Percentiles rank a stretch among this genome's conserved stretches.
Conservation (phyloP, 2,888 invertebrate species). For the Drosophila putrida region DNA sequence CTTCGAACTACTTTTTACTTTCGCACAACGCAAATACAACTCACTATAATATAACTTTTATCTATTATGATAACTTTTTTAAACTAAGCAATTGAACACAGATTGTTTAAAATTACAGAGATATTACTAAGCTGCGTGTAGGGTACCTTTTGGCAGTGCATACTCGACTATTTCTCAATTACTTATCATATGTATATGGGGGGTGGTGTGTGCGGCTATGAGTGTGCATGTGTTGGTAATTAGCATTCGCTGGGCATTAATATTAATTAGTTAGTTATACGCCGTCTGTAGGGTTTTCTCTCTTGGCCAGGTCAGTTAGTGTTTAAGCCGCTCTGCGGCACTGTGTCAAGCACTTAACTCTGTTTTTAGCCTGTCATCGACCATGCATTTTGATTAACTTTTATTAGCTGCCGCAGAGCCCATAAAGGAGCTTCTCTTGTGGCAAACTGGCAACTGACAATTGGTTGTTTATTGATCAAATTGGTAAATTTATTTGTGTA, state of each 20-base stretch:
- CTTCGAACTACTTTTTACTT: too few relatives aligned
- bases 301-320: conserved; percentile 34
- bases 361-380: conserved; percentile 46
- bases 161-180: not conserved
- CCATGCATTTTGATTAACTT: conserved; percentile 65
- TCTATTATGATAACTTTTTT: too few relatives aligned
- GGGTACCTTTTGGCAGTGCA: not conserved
- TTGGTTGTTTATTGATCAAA: conserved; percentile 51
- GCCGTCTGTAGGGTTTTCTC: conserved; percentile 32
- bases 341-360: conserved; percentile 54
- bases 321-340: conserved; percentile 34
- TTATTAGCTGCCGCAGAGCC: conserved; percentile 25
- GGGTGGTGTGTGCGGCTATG: conserved; percentile 14
- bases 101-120: too few relatives aligned
- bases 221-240: conserved; percentile 60
- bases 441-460: conserved; percentile 17
- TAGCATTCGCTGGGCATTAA: conserved; percentile 82
- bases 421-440: not conserved
- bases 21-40: too few relatives aligned
- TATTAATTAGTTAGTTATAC: conserved; percentile 82
- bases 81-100: too few relatives aligned
- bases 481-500: conserved; percentile 40
- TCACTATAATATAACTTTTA: too few relatives aligned
- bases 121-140: not conserved
- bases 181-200: conserved; percentile 3